A percentile compares a stretch with the other conserved stretches of the same genome.
Evolutionary conservation across 1,140 invertebrate species (phyloP).

Genomic region (Neelides sp.): DNA sequence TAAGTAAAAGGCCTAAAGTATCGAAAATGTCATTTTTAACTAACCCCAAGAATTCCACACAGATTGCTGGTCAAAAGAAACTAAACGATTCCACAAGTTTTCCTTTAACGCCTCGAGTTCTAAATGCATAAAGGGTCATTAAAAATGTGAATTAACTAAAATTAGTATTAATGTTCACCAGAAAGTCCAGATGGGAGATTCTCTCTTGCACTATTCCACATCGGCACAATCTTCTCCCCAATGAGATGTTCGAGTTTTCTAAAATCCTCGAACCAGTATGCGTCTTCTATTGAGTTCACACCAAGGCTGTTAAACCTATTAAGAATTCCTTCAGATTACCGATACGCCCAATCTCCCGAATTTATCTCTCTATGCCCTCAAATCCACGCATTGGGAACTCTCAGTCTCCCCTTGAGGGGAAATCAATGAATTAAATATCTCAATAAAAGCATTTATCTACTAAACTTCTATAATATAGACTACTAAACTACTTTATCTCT

Average conservation of each 20-base stretch:
- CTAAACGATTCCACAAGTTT: conserved; percentile 71
- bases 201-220: conserved; percentile 61
- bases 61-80: conserved; percentile 71
- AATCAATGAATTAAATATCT: too few relatives aligned
- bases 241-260: conserved; percentile 54
- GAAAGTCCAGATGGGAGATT: conserved; percentile 64
- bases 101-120: conserved; percentile 59
- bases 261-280: conserved; percentile 70
- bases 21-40: conserved; percentile 14
- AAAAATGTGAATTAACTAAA: too few relatives aligned
- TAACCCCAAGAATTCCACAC: conserved; percentile 77
- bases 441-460: too few relatives aligned
- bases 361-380: too few relatives aligned
- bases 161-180: too few relatives aligned
- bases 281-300: conserved; percentile 67
- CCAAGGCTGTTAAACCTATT: conserved; percentile 60
- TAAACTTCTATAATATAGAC: too few relatives aligned
- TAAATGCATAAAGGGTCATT: too few relatives aligned
- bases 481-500: too few relatives aligned
- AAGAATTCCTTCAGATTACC: too few relatives aligned
- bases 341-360: too few relatives aligned
- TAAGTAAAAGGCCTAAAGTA: not conserved
- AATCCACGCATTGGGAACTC: too few relatives aligned
- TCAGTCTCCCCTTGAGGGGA: too few relatives aligned
- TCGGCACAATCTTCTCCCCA: conserved; percentile 58